phyloP scores from a whole-genome alignment of 2,113 vertebrate species.

The Eublepharis macularius region DNA sequence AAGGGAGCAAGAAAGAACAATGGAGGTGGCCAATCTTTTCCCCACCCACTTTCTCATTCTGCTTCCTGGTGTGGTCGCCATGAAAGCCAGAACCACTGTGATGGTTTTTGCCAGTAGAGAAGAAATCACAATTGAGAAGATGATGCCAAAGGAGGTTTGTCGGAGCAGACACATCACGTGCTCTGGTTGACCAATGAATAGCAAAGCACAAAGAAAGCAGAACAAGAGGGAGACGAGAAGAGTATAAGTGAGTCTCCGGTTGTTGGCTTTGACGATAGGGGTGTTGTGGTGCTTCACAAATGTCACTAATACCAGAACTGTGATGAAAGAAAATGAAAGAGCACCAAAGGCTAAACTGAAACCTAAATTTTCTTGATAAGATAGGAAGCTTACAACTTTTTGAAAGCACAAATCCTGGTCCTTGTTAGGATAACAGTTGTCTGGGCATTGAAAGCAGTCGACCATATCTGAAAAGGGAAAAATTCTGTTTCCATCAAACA shows the following conservation, averaged over 20 bases:
- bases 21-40: no score
- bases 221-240: background rate
- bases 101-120: background rate
- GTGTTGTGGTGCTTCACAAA: background rate
- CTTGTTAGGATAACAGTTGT: background rate
- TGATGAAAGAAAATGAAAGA: background rate
- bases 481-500: no score
- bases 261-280: slow-evolving; percentile 9
- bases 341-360: background rate
- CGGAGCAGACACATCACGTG: background rate
- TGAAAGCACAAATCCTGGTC: background rate
- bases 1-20: no score
- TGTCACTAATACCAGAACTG: background rate
- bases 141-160: background rate
- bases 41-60: no score
- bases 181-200: background rate
- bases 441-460: background rate
- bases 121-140: slow-evolving; percentile 2
- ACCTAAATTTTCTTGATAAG: background rate
- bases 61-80: background rate
- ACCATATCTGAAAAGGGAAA: background rate
- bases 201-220: background rate
- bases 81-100: slow-evolving; percentile 5
- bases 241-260: background rate
- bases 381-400: background rate